Evolutionary conservation across 2,888 invertebrate species (phyloP), one percentile per base, ranked within the genome.

Genomic region (Thecophora atra): DNA sequence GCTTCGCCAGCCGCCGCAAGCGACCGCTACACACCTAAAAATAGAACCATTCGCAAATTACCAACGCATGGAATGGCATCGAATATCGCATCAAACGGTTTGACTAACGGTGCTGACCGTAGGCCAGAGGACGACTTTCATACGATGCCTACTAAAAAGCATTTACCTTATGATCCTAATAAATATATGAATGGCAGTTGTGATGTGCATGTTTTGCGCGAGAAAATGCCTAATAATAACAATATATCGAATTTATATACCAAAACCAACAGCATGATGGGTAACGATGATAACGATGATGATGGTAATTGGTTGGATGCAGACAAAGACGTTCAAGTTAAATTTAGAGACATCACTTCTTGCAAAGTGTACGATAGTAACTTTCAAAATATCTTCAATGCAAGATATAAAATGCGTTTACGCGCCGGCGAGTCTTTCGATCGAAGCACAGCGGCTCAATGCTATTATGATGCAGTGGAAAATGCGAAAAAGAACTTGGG

Each of bases 351-450:
- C 60, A 58, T 72, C 6, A 76, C 76, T 17, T 76, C 77, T 58
- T 56, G 51, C 8, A 77, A 78, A 30, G 76, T 75, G 2, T 58
- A 73, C 66, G 77, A 76, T 67, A 70, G 74, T 26, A 75, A 24
- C 65, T 44, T 74, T 44, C 74, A 58, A 24, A 37, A 65, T 24
- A 5, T 70, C 30, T 70, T 47, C 17, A 63, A 64, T 65, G 26
- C 71, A 24, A 78, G 77, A 68, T 77, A 80, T 15, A 83, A 79
- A 68, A 77, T 78, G 73, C 78, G 81, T 64, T 77, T 76, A n/a
- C 75, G 77, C 21, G 58, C 19, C 19, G 66, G 66, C 51, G 28
- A 52, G 24, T 56, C 24, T 30, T 13, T 28, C 13, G 28, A n/a
- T 15, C n/a, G n/a, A 44, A 65, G 37, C 11, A 8, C 24, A 28